phyloP scores from a whole-genome alignment of 2,888 invertebrate genomes.

The Protonemura montana region DNA sequence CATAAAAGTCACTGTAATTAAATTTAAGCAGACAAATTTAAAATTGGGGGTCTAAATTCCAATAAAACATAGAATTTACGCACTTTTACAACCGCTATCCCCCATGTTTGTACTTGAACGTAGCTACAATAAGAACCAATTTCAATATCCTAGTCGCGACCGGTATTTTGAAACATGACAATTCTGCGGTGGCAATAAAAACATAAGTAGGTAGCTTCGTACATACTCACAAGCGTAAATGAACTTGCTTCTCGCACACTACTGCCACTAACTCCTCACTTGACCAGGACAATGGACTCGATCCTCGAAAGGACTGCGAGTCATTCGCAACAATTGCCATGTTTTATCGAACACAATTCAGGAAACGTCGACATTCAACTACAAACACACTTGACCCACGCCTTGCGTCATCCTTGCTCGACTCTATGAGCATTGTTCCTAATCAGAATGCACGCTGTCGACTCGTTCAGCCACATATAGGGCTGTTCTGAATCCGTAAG shows the following conservation, averaged over 20 bases:
- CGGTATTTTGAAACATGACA: too few species aligned
- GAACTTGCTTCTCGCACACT: not conserved
- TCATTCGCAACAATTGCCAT: not conserved
- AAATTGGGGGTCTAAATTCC: too few species aligned
- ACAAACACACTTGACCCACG: not conserved
- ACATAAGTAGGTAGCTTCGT: not conserved
- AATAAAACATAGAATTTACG: too few species aligned
- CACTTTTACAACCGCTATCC: too few species aligned
- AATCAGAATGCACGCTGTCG: not conserved
- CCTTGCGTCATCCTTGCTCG: conserved; percentile 7
- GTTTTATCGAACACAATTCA: not conserved
- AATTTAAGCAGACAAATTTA: too few species aligned
- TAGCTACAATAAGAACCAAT: too few species aligned
- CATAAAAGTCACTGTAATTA: too few species aligned
- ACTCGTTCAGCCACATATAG: not conserved
- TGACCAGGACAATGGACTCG: not conserved
- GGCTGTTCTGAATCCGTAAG: not conserved
- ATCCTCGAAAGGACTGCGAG: not conserved
- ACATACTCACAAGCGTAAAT: not conserved
- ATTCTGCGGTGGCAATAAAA: too few species aligned
- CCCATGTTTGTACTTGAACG: too few species aligned
- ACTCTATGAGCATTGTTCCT: not conserved
- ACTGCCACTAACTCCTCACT: not conserved
- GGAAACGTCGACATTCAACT: not conserved
- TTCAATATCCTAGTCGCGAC: too few species aligned